phyloP scores from a whole-genome alignment of 2,113 vertebrate species.

The Leucopternis melanops region DNA sequence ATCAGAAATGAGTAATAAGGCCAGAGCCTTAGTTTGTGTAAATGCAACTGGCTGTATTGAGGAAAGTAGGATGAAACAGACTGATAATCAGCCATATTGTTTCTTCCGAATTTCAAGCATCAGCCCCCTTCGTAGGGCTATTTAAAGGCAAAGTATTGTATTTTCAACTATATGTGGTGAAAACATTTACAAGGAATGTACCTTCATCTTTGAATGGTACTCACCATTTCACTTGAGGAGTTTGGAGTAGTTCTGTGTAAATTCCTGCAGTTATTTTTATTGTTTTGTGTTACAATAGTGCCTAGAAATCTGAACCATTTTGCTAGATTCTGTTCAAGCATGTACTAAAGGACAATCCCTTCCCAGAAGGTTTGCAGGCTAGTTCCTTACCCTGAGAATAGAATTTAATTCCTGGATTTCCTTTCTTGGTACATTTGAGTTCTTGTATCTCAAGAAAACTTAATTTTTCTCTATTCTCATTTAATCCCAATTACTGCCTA shows the following conservation, averaged over 20 bases:
- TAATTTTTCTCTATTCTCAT: neutral
- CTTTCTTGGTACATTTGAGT: neutral
- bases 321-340: neutral
- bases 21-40: neutral
- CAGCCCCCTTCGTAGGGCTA: neutral
- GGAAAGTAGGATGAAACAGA: neutral
- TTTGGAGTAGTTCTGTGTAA: neutral
- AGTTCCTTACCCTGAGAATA: neutral
- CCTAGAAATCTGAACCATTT: conserved; percentile 28
- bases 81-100: neutral
- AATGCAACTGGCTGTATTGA: neutral
- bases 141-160: neutral
- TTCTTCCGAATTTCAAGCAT: neutral
- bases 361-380: conserved; percentile 18
- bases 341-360: neutral
- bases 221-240: neutral
- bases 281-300: conserved; percentile 24
- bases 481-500: neutral
- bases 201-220: neutral
- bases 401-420: conserved; percentile 32
- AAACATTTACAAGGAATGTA: neutral
- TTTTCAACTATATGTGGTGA: neutral
- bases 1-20: neutral
- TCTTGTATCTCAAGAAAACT: conserved; percentile 4
- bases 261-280: conserved; percentile 27